Evolutionary conservation across 2,113 vertebrate genomes (phyloP), one percentile per base, ranked within the genome.

Genomic region (Dicaeum eximium): DNA sequence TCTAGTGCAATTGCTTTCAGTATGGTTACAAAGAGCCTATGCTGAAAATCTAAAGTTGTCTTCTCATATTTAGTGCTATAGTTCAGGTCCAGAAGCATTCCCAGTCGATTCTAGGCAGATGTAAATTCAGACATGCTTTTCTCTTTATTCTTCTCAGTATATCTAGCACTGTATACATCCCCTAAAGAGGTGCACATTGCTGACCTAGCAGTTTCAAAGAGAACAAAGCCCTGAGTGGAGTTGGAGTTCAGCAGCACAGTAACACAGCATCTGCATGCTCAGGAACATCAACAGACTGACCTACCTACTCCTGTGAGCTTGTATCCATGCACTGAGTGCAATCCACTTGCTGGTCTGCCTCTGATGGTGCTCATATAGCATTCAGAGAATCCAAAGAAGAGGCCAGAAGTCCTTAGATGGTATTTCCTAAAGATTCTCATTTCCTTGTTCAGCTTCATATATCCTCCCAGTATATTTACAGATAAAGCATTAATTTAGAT

Each of bases 261-360:
- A 56, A 48, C 21, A 10, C 8, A 77, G 35, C 21, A 28, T 8
- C 44, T 51, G 24, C 54, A 17, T 1, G 3, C 22, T 37, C 5
- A 0, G 27, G 23, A 85, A 3, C 28, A 61, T n/a, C 66, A 19
- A 4, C 27, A 82, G 33, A 9, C 19, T 30, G 58, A 62, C 31
- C 37, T 33, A 11, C 10, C 35, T 37, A 5, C 40, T 16, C 19
- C 54, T 24, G 24, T 33, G 56, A 79, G 57, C 21, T 56, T 30
- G 13, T 44, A 15, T 7, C 2, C 0, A 24, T 8, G 16, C 3
- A n/a, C 3, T 1, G 1, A 48, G 25, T 14, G 13, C 75, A 80
- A 19, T 23, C 45, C 45, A 33, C 48, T 13, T 38, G 21, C 30
- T 48, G 31, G 24, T 38, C 40, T 60, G 67, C 37, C 75, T 27